Evolutionary conservation across 1,140 invertebrate genomes (phyloP).

Genomic region (Bombus consobrinus): DNA sequence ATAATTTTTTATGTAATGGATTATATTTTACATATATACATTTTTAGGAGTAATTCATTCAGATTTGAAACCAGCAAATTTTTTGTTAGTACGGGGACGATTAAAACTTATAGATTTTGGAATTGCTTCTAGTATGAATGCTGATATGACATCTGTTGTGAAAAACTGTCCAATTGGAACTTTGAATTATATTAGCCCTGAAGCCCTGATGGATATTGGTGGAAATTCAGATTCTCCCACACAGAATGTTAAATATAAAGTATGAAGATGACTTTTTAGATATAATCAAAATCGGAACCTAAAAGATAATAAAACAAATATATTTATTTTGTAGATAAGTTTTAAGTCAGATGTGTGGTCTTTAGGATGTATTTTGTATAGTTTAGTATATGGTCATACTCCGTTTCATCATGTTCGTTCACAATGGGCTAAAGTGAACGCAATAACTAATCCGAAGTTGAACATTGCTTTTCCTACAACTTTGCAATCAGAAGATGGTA

Average conservation of each 20-base stretch:
- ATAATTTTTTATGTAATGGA: not conserved
- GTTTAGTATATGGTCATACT: constrained; percentile 94
- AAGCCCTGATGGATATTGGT: constrained; percentile 88
- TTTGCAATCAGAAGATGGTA: constrained; percentile 20
- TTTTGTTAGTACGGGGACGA: constrained; percentile 92
- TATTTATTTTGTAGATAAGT: constrained; percentile 88
- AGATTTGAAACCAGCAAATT: constrained; percentile 98
- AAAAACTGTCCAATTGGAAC: constrained; percentile 93
- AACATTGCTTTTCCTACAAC: constrained; percentile 89
- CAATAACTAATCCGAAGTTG: constrained; percentile 91
- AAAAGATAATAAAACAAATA: not conserved
- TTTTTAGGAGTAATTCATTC: constrained; percentile 95
- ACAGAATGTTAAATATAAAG: constrained; percentile 79
- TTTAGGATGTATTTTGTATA: constrained; percentile 97
- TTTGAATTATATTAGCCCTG: constrained; percentile 98
- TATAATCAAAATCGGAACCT: not conserved
- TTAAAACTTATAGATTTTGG: constrained; percentile 99
- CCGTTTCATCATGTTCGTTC: constrained; percentile 94
- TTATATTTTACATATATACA: constrained; percentile 63
- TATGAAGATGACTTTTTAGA: constrained; percentile 31
- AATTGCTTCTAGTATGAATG: constrained; percentile 95
- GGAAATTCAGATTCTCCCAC: constrained; percentile 79
- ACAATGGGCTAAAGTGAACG: constrained; percentile 89
- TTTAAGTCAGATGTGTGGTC: constrained; percentile 99
- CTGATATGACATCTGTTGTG: constrained; percentile 94